Evolutionary conservation across 2,888 invertebrate genomes (phyloP), one percentile per base, ranked within the genome.

Genomic region (Andrena flavipes): DNA sequence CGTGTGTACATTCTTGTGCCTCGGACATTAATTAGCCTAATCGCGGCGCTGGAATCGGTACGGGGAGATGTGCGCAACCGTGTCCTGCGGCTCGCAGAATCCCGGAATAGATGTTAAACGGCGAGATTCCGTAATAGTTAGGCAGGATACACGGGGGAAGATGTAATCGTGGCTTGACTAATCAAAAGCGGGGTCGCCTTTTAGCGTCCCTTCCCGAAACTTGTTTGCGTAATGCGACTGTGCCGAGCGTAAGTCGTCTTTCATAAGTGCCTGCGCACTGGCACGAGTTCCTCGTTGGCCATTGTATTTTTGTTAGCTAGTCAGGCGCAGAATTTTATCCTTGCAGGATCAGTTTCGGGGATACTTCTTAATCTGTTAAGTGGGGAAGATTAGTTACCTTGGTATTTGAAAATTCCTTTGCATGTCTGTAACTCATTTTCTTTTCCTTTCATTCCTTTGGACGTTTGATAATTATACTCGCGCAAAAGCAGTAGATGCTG

Each of bases 11-110:
- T 76, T 80, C 80, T 67, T 83, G 76, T 82, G 42, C 42, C 68
- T n/a, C 23, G 35, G 59, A 76, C 78, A 80, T 84, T 84, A 84
- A 84, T 81, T 87, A 80, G 74, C 70, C 48, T 85, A 85, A 85
- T 86, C 80, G 78, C 68, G 70, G 23, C 72, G 35, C 30, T 8
- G 60, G 54, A 84, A 84, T 82, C 85, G 62, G 77, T 59, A 51
- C 49, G 29, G 35, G 54, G 42, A 56, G 72, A 70, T 20, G 74
- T 23, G 73, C n/a, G 35, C 42, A 16, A 23, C 23, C 59, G 49
- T 59, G 54, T 35, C 29, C 48, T 1, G 20, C 16, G 13, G 71
- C n/a, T 56, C 63, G 54, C 77, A 49, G 64, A 70, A 73, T 70
- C 73, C 70, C 70, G 77, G 73, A 76, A 77, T 64, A 72, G 56